Evolutionary conservation across 2,888 invertebrate species (phyloP).

Genomic region (Artemia sp.): DNA sequence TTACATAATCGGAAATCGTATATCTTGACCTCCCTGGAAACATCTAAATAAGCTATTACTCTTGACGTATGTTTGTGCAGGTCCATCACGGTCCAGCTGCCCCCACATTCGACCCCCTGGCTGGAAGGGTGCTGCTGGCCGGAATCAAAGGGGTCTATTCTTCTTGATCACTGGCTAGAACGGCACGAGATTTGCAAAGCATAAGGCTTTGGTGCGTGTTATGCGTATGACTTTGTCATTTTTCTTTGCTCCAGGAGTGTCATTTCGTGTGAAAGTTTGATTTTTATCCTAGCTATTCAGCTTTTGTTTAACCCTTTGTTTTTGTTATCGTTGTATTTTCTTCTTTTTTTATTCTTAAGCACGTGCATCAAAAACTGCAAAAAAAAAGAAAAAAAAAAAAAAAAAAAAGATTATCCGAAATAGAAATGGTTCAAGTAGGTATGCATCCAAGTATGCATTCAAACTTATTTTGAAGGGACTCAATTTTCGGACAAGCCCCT

Average conservation of each 20-base stretch:
- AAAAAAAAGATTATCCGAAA: too few relatives aligned
- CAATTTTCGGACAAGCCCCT: too few relatives aligned
- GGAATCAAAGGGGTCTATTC: slow-evolving; percentile 7
- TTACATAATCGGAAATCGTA: not conserved
- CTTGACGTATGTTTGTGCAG: not conserved
- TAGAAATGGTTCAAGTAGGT: too few relatives aligned
- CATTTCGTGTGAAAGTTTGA: too few relatives aligned
- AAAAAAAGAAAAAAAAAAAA: too few relatives aligned
- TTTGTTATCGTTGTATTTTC: too few relatives aligned
- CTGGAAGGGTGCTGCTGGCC: slow-evolving; percentile 1
- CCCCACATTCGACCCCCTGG: slow-evolving; percentile 11
- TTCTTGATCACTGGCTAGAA: slow-evolving; percentile 1
- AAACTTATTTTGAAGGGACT: too few relatives aligned
- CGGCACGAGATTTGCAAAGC: slow-evolving; percentile 10
- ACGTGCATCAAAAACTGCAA: too few relatives aligned
- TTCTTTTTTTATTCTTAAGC: too few relatives aligned
- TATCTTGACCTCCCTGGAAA: slow-evolving; percentile 11
- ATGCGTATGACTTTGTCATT: slow-evolving; percentile 2
- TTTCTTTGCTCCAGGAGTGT: not conserved
- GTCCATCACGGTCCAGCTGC: slow-evolving; percentile 15
- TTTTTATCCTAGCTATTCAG: too few relatives aligned
- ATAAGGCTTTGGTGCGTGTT: not conserved
- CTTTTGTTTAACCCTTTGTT: too few relatives aligned
- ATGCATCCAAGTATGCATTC: too few relatives aligned
- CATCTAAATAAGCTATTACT: slow-evolving; percentile 14